A percentile compares a stretch with the other conserved stretches of the same genome.
Conservation (phyloP, 2,888 invertebrate genomes). For the Mycalesis mineus region DNA sequence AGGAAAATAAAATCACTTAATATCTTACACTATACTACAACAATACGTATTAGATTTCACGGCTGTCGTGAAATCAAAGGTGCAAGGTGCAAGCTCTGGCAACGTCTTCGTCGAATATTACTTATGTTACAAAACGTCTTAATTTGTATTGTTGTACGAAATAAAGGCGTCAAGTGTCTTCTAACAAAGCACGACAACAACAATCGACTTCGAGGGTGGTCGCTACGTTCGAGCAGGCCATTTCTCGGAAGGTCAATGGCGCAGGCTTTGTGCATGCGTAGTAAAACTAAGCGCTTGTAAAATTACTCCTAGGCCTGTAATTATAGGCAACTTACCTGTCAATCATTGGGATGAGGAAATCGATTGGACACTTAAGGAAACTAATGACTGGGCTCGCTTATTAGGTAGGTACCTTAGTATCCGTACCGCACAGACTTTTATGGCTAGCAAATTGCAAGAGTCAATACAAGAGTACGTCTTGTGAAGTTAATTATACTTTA, state of each 20-base stretch:
- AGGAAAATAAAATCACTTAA: no score
- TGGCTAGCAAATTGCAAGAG: no score
- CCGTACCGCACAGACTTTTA: no score
- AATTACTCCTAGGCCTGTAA: conserved; percentile 51
- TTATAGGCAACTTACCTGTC: conserved; percentile 47
- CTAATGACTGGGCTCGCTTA: conserved; percentile 32
- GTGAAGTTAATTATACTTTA: background rate
- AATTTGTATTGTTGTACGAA: conserved; percentile 37
- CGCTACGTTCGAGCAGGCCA: conserved; percentile 47
- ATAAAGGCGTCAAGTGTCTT: conserved; percentile 40
- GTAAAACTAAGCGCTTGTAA: conserved; percentile 53
- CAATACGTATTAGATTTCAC: conserved; percentile 13
- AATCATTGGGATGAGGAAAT: conserved; percentile 45
- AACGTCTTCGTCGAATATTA: conserved; percentile 26
- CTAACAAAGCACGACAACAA: conserved; percentile 48
- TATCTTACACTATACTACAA: no score
- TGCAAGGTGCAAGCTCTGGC: conserved; percentile 18
- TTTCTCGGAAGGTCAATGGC: conserved; percentile 68
- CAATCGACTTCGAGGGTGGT: conserved; percentile 67
- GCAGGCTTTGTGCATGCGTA: conserved; percentile 48
- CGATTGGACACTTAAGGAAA: conserved; percentile 26
- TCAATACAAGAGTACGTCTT: no score
- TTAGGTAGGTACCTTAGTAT: background rate
- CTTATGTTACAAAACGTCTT: conserved; percentile 31
- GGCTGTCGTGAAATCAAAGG: conserved; percentile 21